Percentiles rank a stretch among this genome's conserved stretches.
phyloP scores from a whole-genome alignment of 2,888 invertebrate species.

The Coremacera marginata region DNA sequence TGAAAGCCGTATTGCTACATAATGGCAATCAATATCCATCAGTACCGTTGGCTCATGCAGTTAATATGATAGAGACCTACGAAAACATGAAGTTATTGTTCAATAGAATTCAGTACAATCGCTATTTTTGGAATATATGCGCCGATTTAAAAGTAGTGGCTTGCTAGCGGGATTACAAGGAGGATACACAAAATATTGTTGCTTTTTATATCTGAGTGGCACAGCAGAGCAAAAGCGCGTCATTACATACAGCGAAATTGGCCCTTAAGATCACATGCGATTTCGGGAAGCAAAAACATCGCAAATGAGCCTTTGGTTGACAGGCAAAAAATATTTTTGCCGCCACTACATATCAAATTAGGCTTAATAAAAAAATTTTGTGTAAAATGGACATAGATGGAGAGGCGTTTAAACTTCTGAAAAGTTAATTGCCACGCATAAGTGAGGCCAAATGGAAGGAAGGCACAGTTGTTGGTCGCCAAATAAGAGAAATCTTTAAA shows the following conservation, averaged over 20 bases:
- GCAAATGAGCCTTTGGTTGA: background rate
- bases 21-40: background rate
- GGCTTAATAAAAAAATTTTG: background rate
- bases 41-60: background rate
- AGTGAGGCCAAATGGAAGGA: background rate
- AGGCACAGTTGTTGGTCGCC: background rate
- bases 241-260: background rate
- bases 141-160: constrained; percentile 4
- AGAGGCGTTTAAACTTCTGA: background rate
- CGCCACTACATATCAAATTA: constrained; percentile 9
- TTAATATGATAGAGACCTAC: background rate
- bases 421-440: background rate
- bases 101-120: background rate
- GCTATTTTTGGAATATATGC: background rate
- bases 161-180: constrained; percentile 1
- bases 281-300: background rate
- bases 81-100: background rate
- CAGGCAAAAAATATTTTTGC: background rate
- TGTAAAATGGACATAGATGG: background rate
- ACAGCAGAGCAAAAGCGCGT: background rate
- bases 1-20: background rate
- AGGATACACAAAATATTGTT: constrained; percentile 16
- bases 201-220: constrained; percentile 7
- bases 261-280: too few relatives aligned
- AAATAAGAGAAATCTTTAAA: background rate